Evolutionary conservation across 2,113 vertebrate genomes (phyloP).

Genomic region (Mobula birostris): DNA sequence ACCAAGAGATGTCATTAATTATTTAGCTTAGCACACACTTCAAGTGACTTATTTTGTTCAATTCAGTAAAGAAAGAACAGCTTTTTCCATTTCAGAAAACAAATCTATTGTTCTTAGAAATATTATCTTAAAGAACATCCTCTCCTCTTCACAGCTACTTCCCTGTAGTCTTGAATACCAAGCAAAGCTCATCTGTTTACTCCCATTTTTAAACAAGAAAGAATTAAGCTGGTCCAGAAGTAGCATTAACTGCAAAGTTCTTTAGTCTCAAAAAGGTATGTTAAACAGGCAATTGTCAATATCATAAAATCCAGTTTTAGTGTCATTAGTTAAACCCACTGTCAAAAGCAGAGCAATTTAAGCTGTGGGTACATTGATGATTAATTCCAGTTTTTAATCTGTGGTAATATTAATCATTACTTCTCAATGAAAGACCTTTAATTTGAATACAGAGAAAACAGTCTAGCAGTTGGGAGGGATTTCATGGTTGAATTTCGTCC

Average conservation of each 20-base stretch:
- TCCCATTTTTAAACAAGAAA: neutral
- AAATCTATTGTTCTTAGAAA: neutral
- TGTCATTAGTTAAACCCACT: neutral
- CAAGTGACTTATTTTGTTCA: neutral
- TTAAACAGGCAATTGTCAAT: neutral
- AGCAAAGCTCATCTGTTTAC: neutral
- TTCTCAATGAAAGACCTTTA: neutral
- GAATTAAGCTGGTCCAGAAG: neutral
- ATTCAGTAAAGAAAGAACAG: slow-evolving; percentile 6
- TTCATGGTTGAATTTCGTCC: no score
- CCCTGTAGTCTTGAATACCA: neutral
- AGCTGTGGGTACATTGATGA: neutral
- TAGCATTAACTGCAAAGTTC: neutral
- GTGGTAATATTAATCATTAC: neutral
- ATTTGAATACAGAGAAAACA: neutral
- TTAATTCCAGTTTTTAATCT: neutral
- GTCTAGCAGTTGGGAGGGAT: neutral
- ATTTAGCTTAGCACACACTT: neutral
- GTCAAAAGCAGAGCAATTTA: neutral
- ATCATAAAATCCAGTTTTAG: neutral
- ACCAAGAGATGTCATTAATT: neutral
- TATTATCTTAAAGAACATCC: neutral
- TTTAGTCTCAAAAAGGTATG: neutral
- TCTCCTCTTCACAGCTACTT: neutral
- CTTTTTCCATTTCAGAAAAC: neutral